Evolutionary conservation across 2,888 invertebrate genomes (phyloP), one percentile per base, ranked within the genome.

Genomic region (Drosophila robusta): DNA sequence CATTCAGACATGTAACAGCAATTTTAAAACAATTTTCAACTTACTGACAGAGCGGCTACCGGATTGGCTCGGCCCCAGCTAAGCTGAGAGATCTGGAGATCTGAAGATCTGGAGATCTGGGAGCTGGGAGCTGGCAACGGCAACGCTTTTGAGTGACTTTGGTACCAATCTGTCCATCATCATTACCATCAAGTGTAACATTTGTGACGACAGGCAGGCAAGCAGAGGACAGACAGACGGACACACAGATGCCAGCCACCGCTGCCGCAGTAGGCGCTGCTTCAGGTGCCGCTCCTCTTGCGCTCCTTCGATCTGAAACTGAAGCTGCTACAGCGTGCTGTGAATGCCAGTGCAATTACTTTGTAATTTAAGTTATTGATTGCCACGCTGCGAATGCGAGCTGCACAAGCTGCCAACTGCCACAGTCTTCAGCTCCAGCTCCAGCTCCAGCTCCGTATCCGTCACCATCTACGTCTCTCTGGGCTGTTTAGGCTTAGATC

Each of bases 281-380:
- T 29, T 63, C 42, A 57, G 65, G 57, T 61, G 64, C 61, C 65
- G 70, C 46, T 58, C 67, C 70, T 72, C 69, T 45, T 64, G 71
- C 58, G 71, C 58, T 61, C 61, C 52, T 54, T 29, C 46, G 49
- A 51, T 56, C 63, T 70, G 60, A 65, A 75, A 71, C 78, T 61
- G 67, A 66, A 75, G 75, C 75, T 75, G 68, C 75, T 62, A 75
- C 83, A 84, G 87, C 89, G 82, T 86, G 88, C 87, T 80, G 88
- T 86, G 87, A 88, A 90, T 90, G 87, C 89, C 90, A 79, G 76
- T 69, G 89, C 90, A 90, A 90, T 90, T 90, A 91, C 90, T 91
- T 91, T 90, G 90, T 90, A 90, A 91, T 90, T 91, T 90, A 88
- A 91, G 91, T 90, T 90, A 90, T 90, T 90, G 91, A 90, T 90